Conservation (phyloP, 2,888 invertebrate genomes). For the Macrostomum cliftonense region DNA sequence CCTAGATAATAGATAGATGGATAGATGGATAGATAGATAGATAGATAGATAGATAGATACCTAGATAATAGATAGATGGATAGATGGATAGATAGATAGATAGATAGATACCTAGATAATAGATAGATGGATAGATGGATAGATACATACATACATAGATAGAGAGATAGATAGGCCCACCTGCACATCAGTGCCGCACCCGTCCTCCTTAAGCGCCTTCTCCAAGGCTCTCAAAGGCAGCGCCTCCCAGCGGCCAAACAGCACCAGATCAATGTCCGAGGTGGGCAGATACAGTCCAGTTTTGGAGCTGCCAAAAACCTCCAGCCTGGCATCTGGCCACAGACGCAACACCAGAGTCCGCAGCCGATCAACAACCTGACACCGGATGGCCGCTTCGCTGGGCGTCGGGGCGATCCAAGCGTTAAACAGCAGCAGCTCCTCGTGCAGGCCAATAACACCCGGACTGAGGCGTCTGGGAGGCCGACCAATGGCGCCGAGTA, state of each 20-base stretch:
- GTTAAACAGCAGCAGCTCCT: conserved; percentile 91
- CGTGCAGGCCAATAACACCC: conserved; percentile 53
- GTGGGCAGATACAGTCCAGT: conserved; percentile 93
- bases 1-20: no score
- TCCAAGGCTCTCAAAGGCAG: conserved; percentile 75
- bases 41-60: no score
- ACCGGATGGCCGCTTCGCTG: conserved; percentile 70
- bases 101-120: no score
- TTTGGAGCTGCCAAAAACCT: conserved; percentile 90
- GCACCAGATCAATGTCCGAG: conserved; percentile 57
- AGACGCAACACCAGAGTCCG: conserved; percentile 63
- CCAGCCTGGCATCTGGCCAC: conserved; percentile 49
- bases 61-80: no score
- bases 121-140: no score
- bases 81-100: no score
- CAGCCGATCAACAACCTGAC: conserved; percentile 70
- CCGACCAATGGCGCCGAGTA: no score
- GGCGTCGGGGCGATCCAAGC: conserved; percentile 77
- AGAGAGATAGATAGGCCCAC: no score
- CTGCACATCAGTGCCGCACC: conserved; percentile 48
- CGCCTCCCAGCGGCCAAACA: conserved; percentile 63
- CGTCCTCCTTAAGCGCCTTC: conserved; percentile 66
- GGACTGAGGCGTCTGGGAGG: not conserved
- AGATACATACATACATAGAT: no score
- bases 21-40: no score